phyloP scores from a whole-genome alignment of 2,888 invertebrate genomes.

The Coelogynopora nodosa region DNA sequence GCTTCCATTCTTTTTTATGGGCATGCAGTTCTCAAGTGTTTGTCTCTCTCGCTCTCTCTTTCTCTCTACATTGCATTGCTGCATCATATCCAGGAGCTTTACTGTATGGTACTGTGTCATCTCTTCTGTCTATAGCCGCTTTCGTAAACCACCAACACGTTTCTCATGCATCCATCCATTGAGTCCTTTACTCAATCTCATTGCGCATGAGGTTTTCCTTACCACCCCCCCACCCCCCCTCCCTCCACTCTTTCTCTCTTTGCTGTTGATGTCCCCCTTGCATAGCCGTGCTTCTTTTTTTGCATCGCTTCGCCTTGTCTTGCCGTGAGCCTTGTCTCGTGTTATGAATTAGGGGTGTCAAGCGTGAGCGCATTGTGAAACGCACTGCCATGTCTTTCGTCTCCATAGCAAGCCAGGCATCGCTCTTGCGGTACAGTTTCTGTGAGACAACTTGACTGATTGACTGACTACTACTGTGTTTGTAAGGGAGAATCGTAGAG shows the following conservation, averaged over 20 bases:
- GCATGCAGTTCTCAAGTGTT: constrained; percentile 8
- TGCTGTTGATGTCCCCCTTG: neutral
- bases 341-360: constrained; percentile 31
- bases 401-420: neutral
- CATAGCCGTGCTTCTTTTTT: neutral
- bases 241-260: neutral
- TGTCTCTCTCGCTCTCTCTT: neutral
- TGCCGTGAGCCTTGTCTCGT: constrained; percentile 7
- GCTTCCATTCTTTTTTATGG: neutral
- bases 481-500: neutral
- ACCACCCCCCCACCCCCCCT: neutral
- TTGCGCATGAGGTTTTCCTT: neutral
- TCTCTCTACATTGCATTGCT: neutral
- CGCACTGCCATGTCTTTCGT: constrained; percentile 27
- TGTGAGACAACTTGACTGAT: constrained; percentile 10
- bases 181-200: constrained; percentile 18
- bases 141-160: constrained; percentile 12
- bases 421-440: neutral
- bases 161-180: neutral
- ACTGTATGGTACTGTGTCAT: neutral
- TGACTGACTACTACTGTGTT: constrained; percentile 1
- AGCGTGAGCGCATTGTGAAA: neutral
- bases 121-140: neutral
- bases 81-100: neutral
- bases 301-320: constrained; percentile 18